Conservation (phyloP, 2,113 vertebrate species). For the Daubentonia madagascariensis region DNA sequence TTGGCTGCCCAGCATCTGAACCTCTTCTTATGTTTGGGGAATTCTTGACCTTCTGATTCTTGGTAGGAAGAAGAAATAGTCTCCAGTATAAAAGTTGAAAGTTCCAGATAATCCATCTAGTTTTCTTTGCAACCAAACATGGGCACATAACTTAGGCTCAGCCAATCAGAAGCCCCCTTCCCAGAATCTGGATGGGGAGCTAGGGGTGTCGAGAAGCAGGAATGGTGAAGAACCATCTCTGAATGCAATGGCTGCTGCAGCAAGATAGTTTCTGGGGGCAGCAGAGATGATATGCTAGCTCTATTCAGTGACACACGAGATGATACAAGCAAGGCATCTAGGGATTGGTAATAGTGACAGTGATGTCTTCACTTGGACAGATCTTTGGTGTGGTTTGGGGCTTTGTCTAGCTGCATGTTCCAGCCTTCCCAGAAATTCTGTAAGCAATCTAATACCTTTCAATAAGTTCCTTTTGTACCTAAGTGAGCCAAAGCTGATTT, state of each 20-base stretch:
- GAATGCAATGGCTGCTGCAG: neutral
- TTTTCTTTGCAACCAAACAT: neutral
- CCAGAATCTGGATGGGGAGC: neutral
- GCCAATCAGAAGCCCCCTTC: neutral
- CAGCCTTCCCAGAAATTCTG: neutral
- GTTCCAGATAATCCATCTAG: constrained; percentile 11
- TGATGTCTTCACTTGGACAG: neutral
- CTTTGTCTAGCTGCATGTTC: neutral
- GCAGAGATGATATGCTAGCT: neutral
- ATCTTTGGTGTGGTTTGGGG: neutral
- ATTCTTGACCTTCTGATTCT: constrained; percentile 37
- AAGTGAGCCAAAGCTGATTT: neutral
- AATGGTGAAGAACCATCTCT: neutral
- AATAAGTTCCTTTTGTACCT: neutral
- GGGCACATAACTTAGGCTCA: neutral
- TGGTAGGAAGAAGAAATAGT: neutral
- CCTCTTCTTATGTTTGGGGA: constrained; percentile 45
- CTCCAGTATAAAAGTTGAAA: neutral
- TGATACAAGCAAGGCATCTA: neutral
- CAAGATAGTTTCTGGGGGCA: neutral
- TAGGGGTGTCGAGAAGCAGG: neutral
- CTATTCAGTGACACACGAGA: neutral
- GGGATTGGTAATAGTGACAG: too few relatives aligned
- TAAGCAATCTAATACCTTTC: neutral
- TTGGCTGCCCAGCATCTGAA: constrained; percentile 64